These are phyloP conservation scores for Galaxias olidus DNA, from an alignment of 2,797 vertebrate genomes.

Conservation along the genomic window DNA sequence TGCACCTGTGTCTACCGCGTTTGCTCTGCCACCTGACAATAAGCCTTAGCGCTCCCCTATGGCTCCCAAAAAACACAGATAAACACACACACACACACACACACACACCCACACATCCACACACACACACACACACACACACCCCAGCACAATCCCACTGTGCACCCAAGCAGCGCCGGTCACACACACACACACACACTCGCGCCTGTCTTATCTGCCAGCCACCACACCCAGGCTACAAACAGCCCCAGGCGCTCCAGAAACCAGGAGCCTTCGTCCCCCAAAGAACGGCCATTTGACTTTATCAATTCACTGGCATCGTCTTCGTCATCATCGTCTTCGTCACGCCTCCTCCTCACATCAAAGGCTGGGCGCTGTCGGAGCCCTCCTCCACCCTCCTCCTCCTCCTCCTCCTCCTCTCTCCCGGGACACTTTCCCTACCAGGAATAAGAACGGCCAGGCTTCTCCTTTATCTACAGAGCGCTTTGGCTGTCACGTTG, in stretches of 20 bases:
- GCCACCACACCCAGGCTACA: conserved; percentile 62
- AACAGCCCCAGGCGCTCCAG: conserved; percentile 57
- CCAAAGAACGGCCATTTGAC: conserved; percentile 63
- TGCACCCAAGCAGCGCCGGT: conserved; percentile 1
- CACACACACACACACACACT: conserved; percentile 9
- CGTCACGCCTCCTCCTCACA: conserved; percentile 59
- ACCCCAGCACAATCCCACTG: too few species aligned
- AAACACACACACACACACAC: conserved; percentile 15
- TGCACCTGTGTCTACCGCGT: too few species aligned
- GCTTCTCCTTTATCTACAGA: too few species aligned
- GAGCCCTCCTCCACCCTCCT: too few species aligned
- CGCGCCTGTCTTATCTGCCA: conserved; percentile 44
- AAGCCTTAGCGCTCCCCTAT: neutral
- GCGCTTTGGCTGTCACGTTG: too few species aligned
- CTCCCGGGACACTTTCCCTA: too few species aligned
- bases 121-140: conserved; percentile 1
- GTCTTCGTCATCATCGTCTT: conserved; percentile 37
- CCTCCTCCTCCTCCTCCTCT: too few species aligned
- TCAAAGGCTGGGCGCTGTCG: too few species aligned
- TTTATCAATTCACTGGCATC: conserved; percentile 64
- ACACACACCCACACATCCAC: neutral
- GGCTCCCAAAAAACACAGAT: conserved; percentile 16
- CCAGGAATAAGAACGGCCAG: too few species aligned
- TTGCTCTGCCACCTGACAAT: too few species aligned
- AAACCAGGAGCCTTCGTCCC: conserved; percentile 60